Evolutionary conservation across 2,113 vertebrate genomes (phyloP).

Genomic region (Strix aluco): DNA sequence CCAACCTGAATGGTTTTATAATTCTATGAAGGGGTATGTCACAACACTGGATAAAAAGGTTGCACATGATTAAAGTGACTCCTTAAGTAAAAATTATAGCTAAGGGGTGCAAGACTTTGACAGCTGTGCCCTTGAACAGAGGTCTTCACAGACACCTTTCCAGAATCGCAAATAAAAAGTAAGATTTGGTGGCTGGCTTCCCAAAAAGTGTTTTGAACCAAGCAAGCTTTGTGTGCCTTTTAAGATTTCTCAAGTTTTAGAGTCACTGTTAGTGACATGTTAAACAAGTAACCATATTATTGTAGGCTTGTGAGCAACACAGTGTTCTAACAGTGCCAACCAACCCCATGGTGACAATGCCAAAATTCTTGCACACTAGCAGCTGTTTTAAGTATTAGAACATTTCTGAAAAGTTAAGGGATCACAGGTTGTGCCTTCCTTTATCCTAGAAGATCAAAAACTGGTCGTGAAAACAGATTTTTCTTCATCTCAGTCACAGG

Average conservation of each 20-base stretch:
- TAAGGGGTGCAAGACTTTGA: neutral
- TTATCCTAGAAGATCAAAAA: neutral
- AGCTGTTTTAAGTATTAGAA: neutral
- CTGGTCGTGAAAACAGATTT: neutral
- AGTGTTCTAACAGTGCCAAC: neutral
- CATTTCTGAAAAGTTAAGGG: neutral
- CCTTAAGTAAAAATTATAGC: neutral
- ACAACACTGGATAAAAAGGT: neutral
- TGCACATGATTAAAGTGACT: neutral
- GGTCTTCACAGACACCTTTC: neutral
- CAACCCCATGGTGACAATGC: neutral
- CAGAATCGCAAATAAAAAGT: neutral
- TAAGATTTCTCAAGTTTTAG: neutral
- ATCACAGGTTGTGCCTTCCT: neutral
- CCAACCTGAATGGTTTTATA: neutral
- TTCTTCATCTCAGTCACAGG: neutral
- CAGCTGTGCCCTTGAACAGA: neutral
- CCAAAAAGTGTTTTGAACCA: neutral
- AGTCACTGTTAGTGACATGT: neutral
- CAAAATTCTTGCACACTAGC: neutral
- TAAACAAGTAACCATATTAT: slow-evolving; percentile 29
- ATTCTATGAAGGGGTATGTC: neutral
- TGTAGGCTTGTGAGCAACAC: neutral
- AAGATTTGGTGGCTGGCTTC: neutral
- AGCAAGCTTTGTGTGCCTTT: neutral